These are phyloP conservation scores for Branchipolynoe longqiensis DNA, from an alignment of 2,888 invertebrate genomes.

Conservation along the genomic window DNA sequence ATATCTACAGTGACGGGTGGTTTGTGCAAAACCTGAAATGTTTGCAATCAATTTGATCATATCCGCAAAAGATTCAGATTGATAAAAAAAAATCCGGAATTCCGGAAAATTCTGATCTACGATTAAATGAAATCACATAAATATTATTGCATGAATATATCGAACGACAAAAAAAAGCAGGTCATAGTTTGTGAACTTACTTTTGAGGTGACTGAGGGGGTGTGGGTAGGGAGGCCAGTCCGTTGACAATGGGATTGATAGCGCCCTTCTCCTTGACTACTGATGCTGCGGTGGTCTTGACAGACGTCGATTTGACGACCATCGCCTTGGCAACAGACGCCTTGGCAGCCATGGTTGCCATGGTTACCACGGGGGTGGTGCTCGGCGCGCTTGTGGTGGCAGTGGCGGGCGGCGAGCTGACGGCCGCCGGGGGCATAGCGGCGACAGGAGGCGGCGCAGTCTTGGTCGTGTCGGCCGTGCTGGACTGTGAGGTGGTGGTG, in stretches of 20 bases:
- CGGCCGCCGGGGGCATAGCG: neutral
- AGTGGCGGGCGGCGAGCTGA: neutral
- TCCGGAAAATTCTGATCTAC: too few relatives aligned
- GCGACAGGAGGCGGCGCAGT: neutral
- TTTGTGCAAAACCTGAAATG: too few relatives aligned
- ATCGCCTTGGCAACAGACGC: slow-evolving; percentile 48
- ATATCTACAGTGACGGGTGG: too few relatives aligned
- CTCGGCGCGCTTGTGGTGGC: neutral
- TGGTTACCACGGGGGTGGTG: slow-evolving; percentile 6
- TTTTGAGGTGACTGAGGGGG: slow-evolving; percentile 63
- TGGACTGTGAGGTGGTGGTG: neutral
- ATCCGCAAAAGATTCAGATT: too few relatives aligned
- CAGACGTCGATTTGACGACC: neutral
- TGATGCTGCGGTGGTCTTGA: slow-evolving; percentile 33
- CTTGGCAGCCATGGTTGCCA: slow-evolving; percentile 11
- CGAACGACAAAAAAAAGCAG: neutral
- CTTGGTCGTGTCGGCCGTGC: too few relatives aligned
- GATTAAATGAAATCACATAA: too few relatives aligned
- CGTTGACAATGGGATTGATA: slow-evolving; percentile 25
- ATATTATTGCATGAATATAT: too few relatives aligned
- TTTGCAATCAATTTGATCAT: too few relatives aligned
- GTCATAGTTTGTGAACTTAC: slow-evolving; percentile 43
- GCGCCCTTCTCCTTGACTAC: slow-evolving; percentile 7
- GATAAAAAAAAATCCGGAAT: too few relatives aligned
- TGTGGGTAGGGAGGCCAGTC: slow-evolving; percentile 55